Percentiles rank a stretch among this genome's conserved stretches.
Evolutionary conservation across 2,888 invertebrate genomes (phyloP).

Genomic region (Aradus depressus): DNA sequence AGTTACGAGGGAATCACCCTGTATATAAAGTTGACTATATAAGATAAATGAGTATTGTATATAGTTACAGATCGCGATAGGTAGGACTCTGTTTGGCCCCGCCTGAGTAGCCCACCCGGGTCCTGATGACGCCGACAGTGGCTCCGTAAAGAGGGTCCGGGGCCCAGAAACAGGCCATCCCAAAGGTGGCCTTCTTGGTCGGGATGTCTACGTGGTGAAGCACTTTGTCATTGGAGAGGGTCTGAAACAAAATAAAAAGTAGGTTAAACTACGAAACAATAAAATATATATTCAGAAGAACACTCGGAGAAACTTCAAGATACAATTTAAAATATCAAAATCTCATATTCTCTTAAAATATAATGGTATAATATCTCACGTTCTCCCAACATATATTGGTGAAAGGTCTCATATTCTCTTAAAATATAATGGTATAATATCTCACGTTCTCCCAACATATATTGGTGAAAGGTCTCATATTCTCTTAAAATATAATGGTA

Average conservation of each 20-base stretch:
- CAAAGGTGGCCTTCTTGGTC: slow-evolving; percentile 70
- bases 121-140: slow-evolving; percentile 63
- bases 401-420: no score
- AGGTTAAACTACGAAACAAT: no score
- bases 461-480: no score
- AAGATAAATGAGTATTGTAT: neutral
- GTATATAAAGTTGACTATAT: no score
- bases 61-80: slow-evolving; percentile 67
- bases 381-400: no score
- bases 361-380: neutral
- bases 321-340: neutral
- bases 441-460: no score
- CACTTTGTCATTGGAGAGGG: slow-evolving; percentile 35
- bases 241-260: slow-evolving; percentile 17
- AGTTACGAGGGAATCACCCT: no score
- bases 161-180: slow-evolving; percentile 92
- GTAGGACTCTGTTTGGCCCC: slow-evolving; percentile 69
- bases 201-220: slow-evolving; percentile 53
- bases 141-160: slow-evolving; percentile 75
- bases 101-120: slow-evolving; percentile 89
- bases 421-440: no score
- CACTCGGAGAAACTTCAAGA: neutral
- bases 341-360: neutral
- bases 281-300: neutral
- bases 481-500: no score